Conservation (phyloP, 2,797 vertebrate genomes). For the Anguilla obscura region DNA sequence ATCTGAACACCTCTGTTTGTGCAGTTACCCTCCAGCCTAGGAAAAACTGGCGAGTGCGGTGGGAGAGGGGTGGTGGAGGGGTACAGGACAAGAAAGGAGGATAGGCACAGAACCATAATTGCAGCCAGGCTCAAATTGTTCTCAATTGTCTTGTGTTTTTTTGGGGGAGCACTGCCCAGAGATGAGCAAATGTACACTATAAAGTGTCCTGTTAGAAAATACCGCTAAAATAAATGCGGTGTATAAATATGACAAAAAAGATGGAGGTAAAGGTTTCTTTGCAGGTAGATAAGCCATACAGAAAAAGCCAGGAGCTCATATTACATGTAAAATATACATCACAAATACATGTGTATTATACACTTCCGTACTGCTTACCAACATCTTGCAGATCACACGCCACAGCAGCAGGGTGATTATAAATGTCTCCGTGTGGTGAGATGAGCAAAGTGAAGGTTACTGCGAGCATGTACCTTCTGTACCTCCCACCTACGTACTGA, state of each 20-base stretch:
- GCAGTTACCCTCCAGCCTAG: slow-evolving; percentile 56
- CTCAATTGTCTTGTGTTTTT: no score
- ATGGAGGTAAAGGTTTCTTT: no score
- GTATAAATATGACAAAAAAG: background rate
- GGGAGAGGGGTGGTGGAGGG: background rate
- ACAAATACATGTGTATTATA: background rate
- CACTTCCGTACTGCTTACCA: slow-evolving; percentile 44
- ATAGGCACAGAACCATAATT: background rate
- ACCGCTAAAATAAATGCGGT: background rate
- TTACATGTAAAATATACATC: background rate
- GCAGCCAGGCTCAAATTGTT: background rate
- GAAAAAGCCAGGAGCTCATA: background rate
- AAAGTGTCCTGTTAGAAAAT: background rate
- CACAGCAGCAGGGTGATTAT: slow-evolving; percentile 49
- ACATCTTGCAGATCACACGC: slow-evolving; percentile 46
- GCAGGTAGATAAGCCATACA: no score
- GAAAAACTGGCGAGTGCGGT: slow-evolving; percentile 30
- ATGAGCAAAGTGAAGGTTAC: slow-evolving; percentile 56
- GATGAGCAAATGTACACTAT: background rate
- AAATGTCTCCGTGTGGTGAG: slow-evolving; percentile 47
- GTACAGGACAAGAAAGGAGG: background rate
- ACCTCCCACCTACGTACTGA: slow-evolving; percentile 54
- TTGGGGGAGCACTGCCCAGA: background rate
- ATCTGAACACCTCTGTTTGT: slow-evolving; percentile 56
- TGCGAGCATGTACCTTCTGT: slow-evolving; percentile 49